Evolutionary conservation across 2,113 vertebrate genomes (phyloP).

Genomic region (Forbesichthys agassizii): DNA sequence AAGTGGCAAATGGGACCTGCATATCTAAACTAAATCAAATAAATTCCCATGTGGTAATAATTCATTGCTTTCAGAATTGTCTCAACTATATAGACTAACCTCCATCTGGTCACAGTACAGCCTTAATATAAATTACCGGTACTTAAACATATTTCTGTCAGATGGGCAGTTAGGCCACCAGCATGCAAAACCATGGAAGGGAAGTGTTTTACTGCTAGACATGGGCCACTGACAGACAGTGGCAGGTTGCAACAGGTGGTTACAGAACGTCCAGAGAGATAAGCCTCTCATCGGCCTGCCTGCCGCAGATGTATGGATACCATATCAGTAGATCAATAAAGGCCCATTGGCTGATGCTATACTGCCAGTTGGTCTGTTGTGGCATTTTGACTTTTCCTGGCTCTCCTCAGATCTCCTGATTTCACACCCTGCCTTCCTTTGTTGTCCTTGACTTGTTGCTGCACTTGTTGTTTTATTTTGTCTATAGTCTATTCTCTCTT

Average conservation of each 20-base stretch:
- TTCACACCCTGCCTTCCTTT: background rate
- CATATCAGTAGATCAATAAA: constrained; percentile 57
- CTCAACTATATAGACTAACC: background rate
- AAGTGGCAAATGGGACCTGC: too few species aligned
- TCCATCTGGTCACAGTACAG: background rate
- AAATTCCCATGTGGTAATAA: background rate
- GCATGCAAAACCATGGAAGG: too few species aligned
- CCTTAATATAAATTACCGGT: too few species aligned
- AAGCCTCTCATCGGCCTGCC: constrained; percentile 1
- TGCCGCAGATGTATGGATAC: constrained; percentile 38
- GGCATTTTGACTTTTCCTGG: constrained; percentile 1
- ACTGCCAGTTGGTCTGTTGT: constrained; percentile 43
- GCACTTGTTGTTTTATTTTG: too few species aligned
- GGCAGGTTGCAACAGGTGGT: constrained; percentile 10
- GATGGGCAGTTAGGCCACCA: too few species aligned
- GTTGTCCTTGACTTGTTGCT: too few species aligned
- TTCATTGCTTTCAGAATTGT: background rate
- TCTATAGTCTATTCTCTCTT: background rate
- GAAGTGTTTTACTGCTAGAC: too few species aligned
- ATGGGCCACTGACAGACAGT: background rate
- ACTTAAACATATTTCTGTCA: too few species aligned
- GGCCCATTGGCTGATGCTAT: constrained; percentile 47
- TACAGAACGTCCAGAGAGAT: constrained; percentile 11
- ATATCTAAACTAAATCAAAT: background rate
- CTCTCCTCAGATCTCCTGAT: background rate